These are phyloP conservation scores for Gobio occitaniae DNA, from an alignment of 2,797 vertebrate species.

Conservation along the genomic window DNA sequence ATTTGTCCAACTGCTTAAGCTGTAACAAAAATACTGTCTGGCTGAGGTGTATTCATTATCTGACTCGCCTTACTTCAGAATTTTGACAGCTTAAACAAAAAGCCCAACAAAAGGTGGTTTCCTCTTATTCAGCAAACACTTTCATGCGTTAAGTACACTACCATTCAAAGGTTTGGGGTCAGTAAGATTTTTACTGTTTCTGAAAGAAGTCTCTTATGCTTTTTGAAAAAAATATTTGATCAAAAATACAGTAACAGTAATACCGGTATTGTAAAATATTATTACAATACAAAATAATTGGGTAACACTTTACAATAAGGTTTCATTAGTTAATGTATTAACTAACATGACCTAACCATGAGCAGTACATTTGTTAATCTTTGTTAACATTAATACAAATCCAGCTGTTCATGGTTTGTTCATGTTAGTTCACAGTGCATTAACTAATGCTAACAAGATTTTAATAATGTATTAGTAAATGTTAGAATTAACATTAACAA, in stretches of 20 bases:
- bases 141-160: neutral
- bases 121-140: neutral
- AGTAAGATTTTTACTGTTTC: neutral
- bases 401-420: too few species aligned
- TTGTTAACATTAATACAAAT: too few species aligned
- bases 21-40: neutral
- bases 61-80: conserved; percentile 29
- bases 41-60: neutral
- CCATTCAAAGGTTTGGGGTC: neutral
- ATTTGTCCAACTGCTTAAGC: neutral
- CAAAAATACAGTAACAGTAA: neutral
- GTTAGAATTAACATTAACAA: too few species aligned
- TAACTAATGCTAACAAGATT: too few species aligned
- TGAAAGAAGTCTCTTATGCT: neutral
- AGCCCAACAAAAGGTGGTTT: conserved; percentile 13
- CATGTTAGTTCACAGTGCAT: too few species aligned
- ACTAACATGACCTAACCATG: too few species aligned
- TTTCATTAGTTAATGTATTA: too few species aligned
- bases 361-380: too few species aligned
- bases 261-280: neutral
- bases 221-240: neutral
- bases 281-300: neutral
- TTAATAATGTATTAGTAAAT: too few species aligned
- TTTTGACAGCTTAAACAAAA: conserved; percentile 43
- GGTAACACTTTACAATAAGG: too few species aligned